Base-by-base conservation (phyloP, 2,113 vertebrate genomes). In the Bos taurus region DNA sequence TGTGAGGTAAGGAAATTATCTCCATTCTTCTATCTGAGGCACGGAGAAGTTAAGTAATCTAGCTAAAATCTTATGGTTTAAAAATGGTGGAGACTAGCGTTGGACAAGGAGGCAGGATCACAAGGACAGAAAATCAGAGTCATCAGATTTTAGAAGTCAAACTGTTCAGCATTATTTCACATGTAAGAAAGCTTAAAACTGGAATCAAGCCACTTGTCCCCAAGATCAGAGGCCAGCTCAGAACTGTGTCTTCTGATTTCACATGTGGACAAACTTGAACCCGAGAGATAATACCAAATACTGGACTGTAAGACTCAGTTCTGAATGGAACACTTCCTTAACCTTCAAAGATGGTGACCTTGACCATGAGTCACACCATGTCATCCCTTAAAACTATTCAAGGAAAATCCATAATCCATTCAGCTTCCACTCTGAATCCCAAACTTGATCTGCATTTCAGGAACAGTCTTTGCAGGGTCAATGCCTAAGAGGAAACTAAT, bases 391-490 rank as follows among this genome's bases (percentile, higher is more conserved):
- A 54, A 52, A 94, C 2, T 56, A 96, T n/a, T 82, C 19, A 13
- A 92, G 33, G 43, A 92, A 97, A 95, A 96, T 64, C 28, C 89
- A n/a, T 36, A 62, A 8, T 56, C 77, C 60, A 15, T 89, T 96
- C 33, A 86, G 26, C 77, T 67, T 85, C 71, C n/a, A 25, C 56
- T 40, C 17, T 30, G 40, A 80, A 48, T 88, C 90, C 82, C 71
- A 50, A 28, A 28, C 6, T 60, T 2, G 17, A 23, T 46, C 36
- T 46, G 60, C 89, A 25, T 60, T 81, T 88, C 54, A 84, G 43
- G 30, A 64, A 93, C 52, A 80, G 59, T 4, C 86, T 86, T 86
- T 81, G 26, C 50, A 95, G 93, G 33, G 48, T 93, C 67, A 82
- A 19, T 94, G 94, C 67, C 62, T 54, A 14, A 6, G 50, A 94